phyloP scores from a whole-genome alignment of 2,888 invertebrate species.

The Ptychoptera contaminata region DNA sequence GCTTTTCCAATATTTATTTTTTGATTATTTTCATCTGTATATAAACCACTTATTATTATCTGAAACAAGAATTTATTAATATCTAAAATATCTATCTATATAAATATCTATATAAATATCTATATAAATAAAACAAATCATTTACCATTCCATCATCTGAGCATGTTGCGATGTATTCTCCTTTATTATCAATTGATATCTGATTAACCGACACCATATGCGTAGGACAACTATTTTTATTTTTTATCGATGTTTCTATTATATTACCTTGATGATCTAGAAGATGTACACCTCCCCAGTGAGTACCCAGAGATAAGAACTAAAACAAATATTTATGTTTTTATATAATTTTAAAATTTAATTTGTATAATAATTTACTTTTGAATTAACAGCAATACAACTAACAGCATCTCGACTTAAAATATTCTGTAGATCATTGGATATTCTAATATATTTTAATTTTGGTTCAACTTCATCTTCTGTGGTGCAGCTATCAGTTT shows the following conservation, averaged over 20 bases:
- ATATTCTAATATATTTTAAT: constrained; percentile 78
- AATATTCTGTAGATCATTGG: constrained; percentile 73
- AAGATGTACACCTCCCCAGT: constrained; percentile 79
- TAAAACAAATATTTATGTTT: constrained; percentile 22
- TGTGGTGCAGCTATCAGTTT: constrained; percentile 18
- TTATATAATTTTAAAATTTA: background rate
- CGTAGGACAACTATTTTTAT: constrained; percentile 41
- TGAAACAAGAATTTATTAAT: constrained; percentile 13
- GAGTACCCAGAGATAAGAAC: constrained; percentile 86
- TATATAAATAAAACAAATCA: constrained; percentile 1
- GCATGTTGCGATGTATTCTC: constrained; percentile 88
- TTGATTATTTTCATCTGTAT: constrained; percentile 67
- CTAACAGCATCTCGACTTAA: constrained; percentile 71
- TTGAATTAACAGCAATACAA: constrained; percentile 85
- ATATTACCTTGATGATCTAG: constrained; percentile 85
- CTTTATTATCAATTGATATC: constrained; percentile 83
- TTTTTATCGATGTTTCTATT: constrained; percentile 36
- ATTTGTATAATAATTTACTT: constrained; percentile 34
- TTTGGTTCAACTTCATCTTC: constrained; percentile 64
- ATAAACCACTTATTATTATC: constrained; percentile 75
- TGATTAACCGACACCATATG: constrained; percentile 88
- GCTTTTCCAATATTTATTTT: constrained; percentile 61
- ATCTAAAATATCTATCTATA: background rate
- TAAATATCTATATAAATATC: background rate
- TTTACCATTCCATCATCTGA: constrained; percentile 73